A percentile compares a stretch with the other conserved stretches of the same genome.
These are phyloP conservation scores for Mormyrus hasselquistii DNA, from an alignment of 2,797 vertebrate species.

Conservation along the genomic window DNA sequence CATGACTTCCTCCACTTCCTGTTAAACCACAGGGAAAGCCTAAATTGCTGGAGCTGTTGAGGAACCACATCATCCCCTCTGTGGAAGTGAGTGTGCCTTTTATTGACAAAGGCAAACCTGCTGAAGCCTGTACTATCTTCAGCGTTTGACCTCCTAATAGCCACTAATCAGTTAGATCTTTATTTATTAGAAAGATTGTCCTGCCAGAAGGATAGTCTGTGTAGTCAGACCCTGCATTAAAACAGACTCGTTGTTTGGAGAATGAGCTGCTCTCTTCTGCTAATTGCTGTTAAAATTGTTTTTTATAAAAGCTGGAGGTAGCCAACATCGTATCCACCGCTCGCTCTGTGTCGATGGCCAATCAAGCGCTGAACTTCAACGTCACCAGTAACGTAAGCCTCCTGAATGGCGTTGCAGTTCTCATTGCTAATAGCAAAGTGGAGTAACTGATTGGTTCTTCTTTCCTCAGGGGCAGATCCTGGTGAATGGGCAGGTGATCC, in stretches of 20 bases:
- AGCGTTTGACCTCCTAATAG: not conserved
- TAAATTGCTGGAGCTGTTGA: conserved; percentile 78
- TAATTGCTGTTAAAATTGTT: not conserved
- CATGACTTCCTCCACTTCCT: not conserved
- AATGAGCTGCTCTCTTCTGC: not conserved
- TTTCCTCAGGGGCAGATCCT: conserved; percentile 72
- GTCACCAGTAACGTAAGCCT: conserved; percentile 59
- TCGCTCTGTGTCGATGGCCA: conserved; percentile 66
- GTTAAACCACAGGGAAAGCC: conserved; percentile 65
- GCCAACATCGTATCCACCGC: conserved; percentile 62
- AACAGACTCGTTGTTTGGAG: not conserved
- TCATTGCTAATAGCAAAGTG: conserved; percentile 32
- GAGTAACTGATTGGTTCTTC: not conserved
- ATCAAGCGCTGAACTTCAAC: conserved; percentile 75
- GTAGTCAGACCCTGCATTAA: not conserved
- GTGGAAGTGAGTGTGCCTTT: conserved; percentile 53
- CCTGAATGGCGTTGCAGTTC: conserved; percentile 25
- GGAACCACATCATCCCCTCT: conserved; percentile 72
- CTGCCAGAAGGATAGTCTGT: not conserved
- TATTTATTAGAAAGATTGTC: not conserved
- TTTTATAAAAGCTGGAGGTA: conserved; percentile 68
- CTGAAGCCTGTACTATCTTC: not conserved
- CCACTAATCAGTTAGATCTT: not conserved
- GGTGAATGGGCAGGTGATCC: conserved; percentile 59
- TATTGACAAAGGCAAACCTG: not conserved